These are phyloP conservation scores for Austrofundulus limnaeus DNA, from an alignment of 2,113 vertebrate species.

Conservation along the genomic window DNA sequence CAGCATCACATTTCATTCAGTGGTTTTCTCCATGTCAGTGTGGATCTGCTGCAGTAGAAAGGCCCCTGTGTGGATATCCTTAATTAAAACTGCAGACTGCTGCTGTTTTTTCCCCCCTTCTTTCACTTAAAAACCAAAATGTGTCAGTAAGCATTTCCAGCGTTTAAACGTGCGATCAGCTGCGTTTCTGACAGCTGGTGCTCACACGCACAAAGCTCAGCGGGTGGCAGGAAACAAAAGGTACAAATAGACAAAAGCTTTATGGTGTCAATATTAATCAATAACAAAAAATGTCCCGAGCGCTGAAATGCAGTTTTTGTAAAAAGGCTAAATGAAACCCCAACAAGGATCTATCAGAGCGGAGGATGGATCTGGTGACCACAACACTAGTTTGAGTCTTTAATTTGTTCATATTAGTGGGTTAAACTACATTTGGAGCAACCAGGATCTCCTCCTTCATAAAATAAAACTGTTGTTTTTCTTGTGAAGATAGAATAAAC, in stretches of 20 bases:
- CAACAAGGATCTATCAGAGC: not conserved
- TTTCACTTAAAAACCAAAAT: not conserved
- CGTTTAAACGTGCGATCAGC: constrained; percentile 23
- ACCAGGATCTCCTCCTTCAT: no score
- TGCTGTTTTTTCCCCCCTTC: not conserved
- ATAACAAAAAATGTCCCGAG: not conserved
- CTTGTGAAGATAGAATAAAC: no score
- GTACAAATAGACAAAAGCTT: constrained; percentile 1
- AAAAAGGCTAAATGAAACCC: no score
- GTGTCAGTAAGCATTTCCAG: not conserved
- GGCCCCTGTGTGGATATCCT: constrained; percentile 6
- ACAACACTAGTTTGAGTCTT: no score
- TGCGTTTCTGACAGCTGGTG: constrained; percentile 16
- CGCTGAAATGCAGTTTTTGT: not conserved
- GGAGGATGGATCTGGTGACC: no score
- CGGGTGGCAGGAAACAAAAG: constrained; percentile 6
- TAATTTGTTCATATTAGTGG: no score
- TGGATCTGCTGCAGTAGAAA: not conserved
- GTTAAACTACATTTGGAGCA: no score
- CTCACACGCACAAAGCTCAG: constrained; percentile 1
- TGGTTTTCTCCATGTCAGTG: not conserved
- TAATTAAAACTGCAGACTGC: not conserved
- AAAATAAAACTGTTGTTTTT: no score
- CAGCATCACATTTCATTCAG: not conserved
- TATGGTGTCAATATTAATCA: constrained; percentile 3